Evolutionary conservation across 2,888 invertebrate species (phyloP).

Genomic region (Lithophane socia): DNA sequence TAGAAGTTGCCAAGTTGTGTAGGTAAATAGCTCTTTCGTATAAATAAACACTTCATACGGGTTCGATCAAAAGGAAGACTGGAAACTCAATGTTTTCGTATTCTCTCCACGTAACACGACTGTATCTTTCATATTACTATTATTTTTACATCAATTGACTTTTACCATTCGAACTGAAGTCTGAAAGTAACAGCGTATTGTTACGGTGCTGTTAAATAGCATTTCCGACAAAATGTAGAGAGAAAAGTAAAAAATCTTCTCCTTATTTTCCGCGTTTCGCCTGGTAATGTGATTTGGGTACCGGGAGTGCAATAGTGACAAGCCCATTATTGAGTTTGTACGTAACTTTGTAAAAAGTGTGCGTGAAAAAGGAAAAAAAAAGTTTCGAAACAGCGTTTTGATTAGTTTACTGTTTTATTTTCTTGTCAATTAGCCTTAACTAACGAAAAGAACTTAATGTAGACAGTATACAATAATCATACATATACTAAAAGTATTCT

Average conservation of each 20-base stretch:
- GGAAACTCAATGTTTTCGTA: constrained; percentile 34
- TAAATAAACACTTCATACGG: constrained; percentile 26
- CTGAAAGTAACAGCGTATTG: constrained; percentile 36
- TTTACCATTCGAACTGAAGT: constrained; percentile 43
- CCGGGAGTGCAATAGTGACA: constrained; percentile 62
- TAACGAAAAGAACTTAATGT: constrained; percentile 1
- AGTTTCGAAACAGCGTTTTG: constrained; percentile 22
- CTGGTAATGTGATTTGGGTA: constrained; percentile 62
- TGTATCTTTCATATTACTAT: constrained; percentile 34
- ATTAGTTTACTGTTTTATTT: constrained; percentile 39
- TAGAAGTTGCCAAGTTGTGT: constrained; percentile 16
- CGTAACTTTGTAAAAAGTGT: constrained; percentile 56
- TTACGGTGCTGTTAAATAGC: constrained; percentile 46
- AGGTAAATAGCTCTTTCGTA: constrained; percentile 9
- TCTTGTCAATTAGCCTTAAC: constrained; percentile 33
- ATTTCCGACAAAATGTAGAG: constrained; percentile 47
- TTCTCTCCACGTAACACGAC: constrained; percentile 15
- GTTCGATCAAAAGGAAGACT: constrained; percentile 19
- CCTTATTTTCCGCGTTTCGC: constrained; percentile 47
- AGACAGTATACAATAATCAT: background rate
- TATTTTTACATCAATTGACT: constrained; percentile 40
- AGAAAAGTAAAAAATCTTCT: constrained; percentile 27
- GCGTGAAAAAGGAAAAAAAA: constrained; percentile 56
- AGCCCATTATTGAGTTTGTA: constrained; percentile 56
- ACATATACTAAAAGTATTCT: constrained; percentile 16